A percentile compares a stretch with the other conserved stretches of the same genome.
phyloP scores from a whole-genome alignment of 2,113 vertebrate genomes.

The Leucoraja erinaceus region DNA sequence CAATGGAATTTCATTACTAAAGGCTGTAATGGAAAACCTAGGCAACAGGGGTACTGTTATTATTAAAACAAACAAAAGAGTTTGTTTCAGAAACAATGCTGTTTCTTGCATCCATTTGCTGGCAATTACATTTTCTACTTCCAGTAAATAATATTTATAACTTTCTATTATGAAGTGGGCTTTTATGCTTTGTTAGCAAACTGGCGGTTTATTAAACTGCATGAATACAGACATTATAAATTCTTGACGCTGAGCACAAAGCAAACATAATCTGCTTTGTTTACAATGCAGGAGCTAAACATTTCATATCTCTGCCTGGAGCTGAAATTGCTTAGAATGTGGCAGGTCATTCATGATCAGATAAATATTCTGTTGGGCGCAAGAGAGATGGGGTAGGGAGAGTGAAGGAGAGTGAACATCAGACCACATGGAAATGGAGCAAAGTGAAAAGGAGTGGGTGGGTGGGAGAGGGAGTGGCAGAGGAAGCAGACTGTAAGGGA shows the following conservation, averaged over 20 bases:
- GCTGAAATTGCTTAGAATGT: neutral
- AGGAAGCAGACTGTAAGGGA: neutral
- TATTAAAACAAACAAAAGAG: slow-evolving; percentile 30
- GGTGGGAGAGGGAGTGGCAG: neutral
- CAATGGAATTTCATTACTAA: slow-evolving; percentile 32
- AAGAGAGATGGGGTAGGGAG: neutral
- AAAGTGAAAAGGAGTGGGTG: neutral
- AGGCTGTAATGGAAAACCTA: slow-evolving; percentile 21
- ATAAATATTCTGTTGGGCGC: neutral
- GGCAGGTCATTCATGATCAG: neutral
- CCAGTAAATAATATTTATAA: slow-evolving; percentile 8
- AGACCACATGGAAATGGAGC: neutral
- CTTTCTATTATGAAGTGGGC: neutral
- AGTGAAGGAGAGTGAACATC: no score
- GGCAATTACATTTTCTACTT: neutral
- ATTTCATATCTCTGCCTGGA: neutral
- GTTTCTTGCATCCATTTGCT: neutral
- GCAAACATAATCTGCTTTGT: neutral
- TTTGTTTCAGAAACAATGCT: slow-evolving; percentile 23
- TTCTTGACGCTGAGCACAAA: neutral
- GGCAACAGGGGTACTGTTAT: neutral
- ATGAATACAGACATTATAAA: neutral
- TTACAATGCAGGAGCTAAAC: neutral
- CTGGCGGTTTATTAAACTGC: neutral
- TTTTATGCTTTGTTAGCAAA: slow-evolving; percentile 14